Conservation (phyloP, 2,113 vertebrate genomes). For the Rostratula benghalensis region DNA sequence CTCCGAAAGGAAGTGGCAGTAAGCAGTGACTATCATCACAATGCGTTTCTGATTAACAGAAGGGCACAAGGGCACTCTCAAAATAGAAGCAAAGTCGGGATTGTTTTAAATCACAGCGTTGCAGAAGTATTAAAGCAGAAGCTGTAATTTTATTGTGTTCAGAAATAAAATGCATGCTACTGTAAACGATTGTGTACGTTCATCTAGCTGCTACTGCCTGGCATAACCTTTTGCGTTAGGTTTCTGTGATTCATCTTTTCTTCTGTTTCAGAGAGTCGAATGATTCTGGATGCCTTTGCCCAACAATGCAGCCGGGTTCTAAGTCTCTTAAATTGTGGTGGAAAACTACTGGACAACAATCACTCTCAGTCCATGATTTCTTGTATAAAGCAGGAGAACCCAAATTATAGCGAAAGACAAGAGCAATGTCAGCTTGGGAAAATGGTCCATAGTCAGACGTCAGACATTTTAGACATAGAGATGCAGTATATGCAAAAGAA, state of each 20-base stretch:
- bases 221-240: neutral
- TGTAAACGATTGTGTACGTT: constrained; percentile 16
- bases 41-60: constrained; percentile 71
- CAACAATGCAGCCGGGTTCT: constrained; percentile 98
- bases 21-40: constrained; percentile 47
- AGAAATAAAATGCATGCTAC: constrained; percentile 37
- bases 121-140: constrained; percentile 48
- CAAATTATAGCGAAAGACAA: constrained; percentile 76
- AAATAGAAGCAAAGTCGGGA: constrained; percentile 73
- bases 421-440: constrained; percentile 81
- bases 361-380: constrained; percentile 83
- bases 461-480: constrained; percentile 84
- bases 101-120: constrained; percentile 68
- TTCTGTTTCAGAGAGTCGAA: constrained; percentile 87
- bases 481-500: constrained; percentile 90
- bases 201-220: constrained; percentile 13
- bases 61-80: constrained; percentile 69
- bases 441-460: constrained; percentile 83
- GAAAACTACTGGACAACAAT: constrained; percentile 88
- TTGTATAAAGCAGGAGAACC: constrained; percentile 89
- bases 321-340: constrained; percentile 92
- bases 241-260: constrained; percentile 62
- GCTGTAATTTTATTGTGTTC: constrained; percentile 32
- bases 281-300: constrained; percentile 97
- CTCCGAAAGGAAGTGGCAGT: constrained; percentile 3